Percentiles rank a stretch among this genome's conserved stretches.
Evolutionary conservation across 2,797 vertebrate genomes (phyloP).

Genomic region (Hypotaenidia okinawae): DNA sequence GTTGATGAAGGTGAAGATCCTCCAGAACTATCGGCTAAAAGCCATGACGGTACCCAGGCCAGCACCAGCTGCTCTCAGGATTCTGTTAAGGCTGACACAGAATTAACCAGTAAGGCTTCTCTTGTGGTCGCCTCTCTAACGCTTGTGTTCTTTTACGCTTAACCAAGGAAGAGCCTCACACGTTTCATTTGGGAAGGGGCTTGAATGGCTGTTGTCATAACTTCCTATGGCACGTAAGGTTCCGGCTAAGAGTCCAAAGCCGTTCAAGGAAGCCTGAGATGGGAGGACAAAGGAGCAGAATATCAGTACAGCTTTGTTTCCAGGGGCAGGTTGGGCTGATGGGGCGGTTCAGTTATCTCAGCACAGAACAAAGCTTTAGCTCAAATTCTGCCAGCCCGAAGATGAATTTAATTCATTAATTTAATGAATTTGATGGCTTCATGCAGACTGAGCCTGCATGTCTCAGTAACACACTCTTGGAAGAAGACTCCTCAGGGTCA

Average conservation of each 20-base stretch:
- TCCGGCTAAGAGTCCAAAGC: not conserved
- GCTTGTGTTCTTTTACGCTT: not conserved
- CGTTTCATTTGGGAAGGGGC: not conserved
- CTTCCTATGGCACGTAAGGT: not conserved
- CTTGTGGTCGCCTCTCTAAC: not conserved
- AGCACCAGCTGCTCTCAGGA: constrained; percentile 82
- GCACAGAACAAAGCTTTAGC: not conserved
- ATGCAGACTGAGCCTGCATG: not conserved
- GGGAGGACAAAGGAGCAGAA: not conserved
- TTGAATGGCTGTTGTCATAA: not conserved
- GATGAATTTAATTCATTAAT: not conserved
- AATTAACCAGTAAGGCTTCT: constrained; percentile 82
- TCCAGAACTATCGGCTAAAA: constrained; percentile 62
- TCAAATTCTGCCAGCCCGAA: not conserved
- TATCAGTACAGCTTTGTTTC: not conserved
- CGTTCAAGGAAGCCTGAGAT: not conserved
- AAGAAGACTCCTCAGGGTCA: not conserved
- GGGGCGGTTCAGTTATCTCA: not conserved
- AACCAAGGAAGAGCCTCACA: not conserved
- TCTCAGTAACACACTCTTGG: no score
- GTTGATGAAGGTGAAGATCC: constrained; percentile 51
- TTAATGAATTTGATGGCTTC: not conserved
- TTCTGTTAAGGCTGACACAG: constrained; percentile 80
- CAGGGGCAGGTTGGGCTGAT: not conserved
- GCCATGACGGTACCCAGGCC: constrained; percentile 73